Evolutionary conservation across 2,888 invertebrate species (phyloP).

Genomic region (Cosmorhoe ocellata): DNA sequence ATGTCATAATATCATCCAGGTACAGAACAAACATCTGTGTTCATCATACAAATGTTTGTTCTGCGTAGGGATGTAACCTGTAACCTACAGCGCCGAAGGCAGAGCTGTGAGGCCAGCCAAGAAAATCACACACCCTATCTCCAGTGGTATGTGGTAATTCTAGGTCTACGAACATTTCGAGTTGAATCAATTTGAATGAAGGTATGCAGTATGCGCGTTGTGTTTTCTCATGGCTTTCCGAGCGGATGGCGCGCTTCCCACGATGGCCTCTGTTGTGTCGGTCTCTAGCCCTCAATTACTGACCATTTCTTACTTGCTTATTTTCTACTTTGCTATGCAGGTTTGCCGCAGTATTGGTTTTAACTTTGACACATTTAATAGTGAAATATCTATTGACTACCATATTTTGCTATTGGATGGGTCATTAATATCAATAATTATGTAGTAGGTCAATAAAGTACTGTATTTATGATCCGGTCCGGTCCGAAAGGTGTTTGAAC

Average conservation of each 20-base stretch:
- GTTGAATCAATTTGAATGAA: slow-evolving; percentile 35
- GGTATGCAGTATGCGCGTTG: slow-evolving; percentile 37
- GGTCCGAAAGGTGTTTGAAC: no score
- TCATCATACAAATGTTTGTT: no score
- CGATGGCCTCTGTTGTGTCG: slow-evolving; percentile 43
- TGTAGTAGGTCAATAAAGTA: no score
- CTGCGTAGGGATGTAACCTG: no score
- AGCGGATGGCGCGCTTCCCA: slow-evolving; percentile 50
- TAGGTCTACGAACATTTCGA: background rate
- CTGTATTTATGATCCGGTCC: no score
- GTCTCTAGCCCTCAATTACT: slow-evolving; percentile 43
- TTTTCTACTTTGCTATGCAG: slow-evolving; percentile 26
- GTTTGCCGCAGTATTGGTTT: slow-evolving; percentile 1
- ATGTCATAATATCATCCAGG: no score
- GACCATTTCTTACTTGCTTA: slow-evolving; percentile 31
- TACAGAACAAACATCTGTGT: no score
- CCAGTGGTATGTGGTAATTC: background rate
- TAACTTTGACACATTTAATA: background rate
- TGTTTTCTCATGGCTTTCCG: slow-evolving; percentile 42
- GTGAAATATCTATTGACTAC: no score
- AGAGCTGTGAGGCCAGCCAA: no score
- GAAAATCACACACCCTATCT: no score
- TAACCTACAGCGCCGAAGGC: no score
- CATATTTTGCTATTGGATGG: background rate
- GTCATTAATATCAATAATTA: no score